Percentiles rank a stretch among this genome's conserved stretches.
Evolutionary conservation across 2,113 vertebrate species (phyloP).

Genomic region (Daboia siamensis): DNA sequence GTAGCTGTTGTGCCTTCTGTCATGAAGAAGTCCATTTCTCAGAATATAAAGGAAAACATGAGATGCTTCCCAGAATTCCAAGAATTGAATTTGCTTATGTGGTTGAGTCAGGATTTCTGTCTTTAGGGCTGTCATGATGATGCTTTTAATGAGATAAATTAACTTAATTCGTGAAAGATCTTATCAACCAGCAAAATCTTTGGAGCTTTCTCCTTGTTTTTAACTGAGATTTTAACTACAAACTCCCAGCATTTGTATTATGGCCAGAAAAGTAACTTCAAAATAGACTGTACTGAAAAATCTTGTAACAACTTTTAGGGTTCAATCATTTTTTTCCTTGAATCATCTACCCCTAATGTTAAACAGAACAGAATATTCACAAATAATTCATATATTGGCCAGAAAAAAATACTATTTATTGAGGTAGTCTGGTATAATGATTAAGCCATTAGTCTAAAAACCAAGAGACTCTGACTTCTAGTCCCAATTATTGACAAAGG

Average conservation of each 20-base stretch:
- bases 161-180: constrained; percentile 21
- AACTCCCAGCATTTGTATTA: background rate
- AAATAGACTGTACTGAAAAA: background rate
- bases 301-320: background rate
- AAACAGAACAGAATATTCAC: background rate
- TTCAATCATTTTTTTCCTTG: background rate
- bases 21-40: background rate
- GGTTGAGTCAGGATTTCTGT: background rate
- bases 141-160: constrained; percentile 31
- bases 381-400: background rate
- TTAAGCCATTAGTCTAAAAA: background rate
- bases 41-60: background rate
- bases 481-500: background rate
- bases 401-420: background rate
- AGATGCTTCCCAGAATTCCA: background rate
- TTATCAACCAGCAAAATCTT: constrained; percentile 1
- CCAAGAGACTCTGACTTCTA: background rate
- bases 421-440: background rate
- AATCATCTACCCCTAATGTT: background rate
- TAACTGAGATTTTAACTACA: constrained; percentile 23
- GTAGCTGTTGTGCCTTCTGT: background rate
- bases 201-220: background rate
- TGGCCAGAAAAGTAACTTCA: background rate
- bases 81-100: background rate
- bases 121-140: background rate